Evolutionary conservation across 2,797 vertebrate genomes (phyloP), one percentile per base, ranked within the genome.

Genomic region (Alca torda): DNA sequence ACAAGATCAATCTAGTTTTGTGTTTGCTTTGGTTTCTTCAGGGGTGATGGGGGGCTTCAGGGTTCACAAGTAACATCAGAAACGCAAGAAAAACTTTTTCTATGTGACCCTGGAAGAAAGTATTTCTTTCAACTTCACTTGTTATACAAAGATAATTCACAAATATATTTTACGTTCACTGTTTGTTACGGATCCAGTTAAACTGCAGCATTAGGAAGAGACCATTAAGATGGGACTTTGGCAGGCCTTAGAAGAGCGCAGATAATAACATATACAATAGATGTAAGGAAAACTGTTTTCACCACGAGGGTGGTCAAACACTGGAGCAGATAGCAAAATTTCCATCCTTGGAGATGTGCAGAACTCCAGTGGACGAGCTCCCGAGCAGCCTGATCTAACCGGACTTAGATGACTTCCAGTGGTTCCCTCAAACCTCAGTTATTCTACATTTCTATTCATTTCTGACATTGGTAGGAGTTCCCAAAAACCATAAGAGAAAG

Each of bases 1-100:
- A 67, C 48, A 56, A 46, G 25, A 72, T 48, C 20, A 39, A 28
- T 3, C 39, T 33, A 46, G 35, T 84, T 90, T 81, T 18, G 18
- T 31, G 24, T 63, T 89, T 68, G 28, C 41, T 81, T 39, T 46
- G 48, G 7, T 51, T 25, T 48, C 90, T 31, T 4, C 14, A 30
- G 7, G 9, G 11, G 11, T 30, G 1, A 25, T 1, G 21, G 2
- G 2, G 16, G 8, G 2, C 5, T 54, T 87, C 24, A 23, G 74
- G 16, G 23, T 46, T 46, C 35, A 11, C 4, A 1, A 23, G 39
- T 8, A 63, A 63, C 10, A 1, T 14, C 76, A 88, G 35, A 79
- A 90, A 72, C 18, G 14, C 67, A 56, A 70, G 18, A 43, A 82
- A 64, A 63, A 1, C 3, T 6, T 46, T 41, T 68, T 56, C 33